These are phyloP conservation scores for Oreohelix idahoensis DNA, from an alignment of 1,140 invertebrate genomes.

Conservation along the genomic window DNA sequence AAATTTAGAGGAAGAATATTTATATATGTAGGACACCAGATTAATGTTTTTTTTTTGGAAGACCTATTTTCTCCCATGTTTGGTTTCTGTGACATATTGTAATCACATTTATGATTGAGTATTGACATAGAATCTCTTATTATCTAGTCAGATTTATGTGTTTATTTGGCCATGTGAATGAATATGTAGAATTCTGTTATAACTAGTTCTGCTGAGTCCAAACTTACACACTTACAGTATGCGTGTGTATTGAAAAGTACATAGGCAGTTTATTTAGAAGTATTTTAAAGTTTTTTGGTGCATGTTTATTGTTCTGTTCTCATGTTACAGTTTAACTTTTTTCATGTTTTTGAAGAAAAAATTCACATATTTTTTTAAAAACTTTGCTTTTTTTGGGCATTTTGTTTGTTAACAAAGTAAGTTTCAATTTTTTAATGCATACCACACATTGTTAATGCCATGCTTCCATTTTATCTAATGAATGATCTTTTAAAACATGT, in stretches of 20 bases:
- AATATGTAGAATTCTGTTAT: background rate
- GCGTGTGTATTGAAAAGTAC: background rate
- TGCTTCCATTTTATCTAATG: background rate
- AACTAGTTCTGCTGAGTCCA: background rate
- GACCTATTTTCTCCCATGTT: background rate
- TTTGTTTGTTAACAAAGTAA: background rate
- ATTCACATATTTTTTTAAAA: slow-evolving; percentile 20
- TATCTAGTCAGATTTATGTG: slow-evolving; percentile 15
- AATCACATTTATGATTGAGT: background rate
- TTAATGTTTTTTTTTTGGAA: background rate
- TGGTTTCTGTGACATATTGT: background rate
- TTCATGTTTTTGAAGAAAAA: slow-evolving; percentile 1
- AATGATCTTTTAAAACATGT: background rate
- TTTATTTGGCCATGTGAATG: background rate
- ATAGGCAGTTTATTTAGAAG: background rate
- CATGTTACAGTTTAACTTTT: slow-evolving; percentile 18
- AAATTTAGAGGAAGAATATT: background rate
- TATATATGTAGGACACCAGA: background rate
- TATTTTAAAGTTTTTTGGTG: background rate
- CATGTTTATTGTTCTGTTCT: slow-evolving; percentile 30
- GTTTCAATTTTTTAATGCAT: background rate
- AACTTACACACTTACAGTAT: background rate
- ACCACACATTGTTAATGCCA: slow-evolving; percentile 6
- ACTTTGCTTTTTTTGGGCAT: slow-evolving; percentile 7
- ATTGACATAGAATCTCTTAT: slow-evolving; percentile 15